Percentiles rank a stretch among this genome's conserved stretches.
These are phyloP conservation scores for Brachionus rubens DNA, from an alignment of 1,140 invertebrate genomes.

Conservation along the genomic window DNA sequence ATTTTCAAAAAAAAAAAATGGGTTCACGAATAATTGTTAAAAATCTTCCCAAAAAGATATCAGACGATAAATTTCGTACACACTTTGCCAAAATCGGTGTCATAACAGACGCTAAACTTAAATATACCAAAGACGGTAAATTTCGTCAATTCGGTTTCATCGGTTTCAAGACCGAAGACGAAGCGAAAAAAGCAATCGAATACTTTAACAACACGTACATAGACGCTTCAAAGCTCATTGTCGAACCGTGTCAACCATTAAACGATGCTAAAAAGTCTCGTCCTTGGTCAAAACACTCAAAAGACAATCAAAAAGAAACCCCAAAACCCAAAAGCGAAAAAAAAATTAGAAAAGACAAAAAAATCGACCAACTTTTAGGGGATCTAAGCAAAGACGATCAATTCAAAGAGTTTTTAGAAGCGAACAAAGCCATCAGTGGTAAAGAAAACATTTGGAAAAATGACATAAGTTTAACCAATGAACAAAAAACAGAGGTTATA, in stretches of 20 bases:
- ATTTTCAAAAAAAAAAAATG: slow-evolving; percentile 1
- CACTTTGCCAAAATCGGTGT: slow-evolving; percentile 22
- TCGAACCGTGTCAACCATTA: slow-evolving; percentile 75
- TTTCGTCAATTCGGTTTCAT: slow-evolving; percentile 88
- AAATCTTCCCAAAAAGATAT: slow-evolving; percentile 45
- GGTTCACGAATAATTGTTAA: slow-evolving; percentile 40
- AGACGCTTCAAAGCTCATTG: slow-evolving; percentile 70
- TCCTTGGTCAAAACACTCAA: slow-evolving; percentile 71
- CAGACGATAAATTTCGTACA: slow-evolving; percentile 10
- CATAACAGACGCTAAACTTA: slow-evolving; percentile 85
- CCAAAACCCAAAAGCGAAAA: neutral
- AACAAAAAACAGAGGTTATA: neutral
- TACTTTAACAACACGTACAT: slow-evolving; percentile 81
- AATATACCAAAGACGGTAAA: slow-evolving; percentile 81
- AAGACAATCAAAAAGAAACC: slow-evolving; percentile 48
- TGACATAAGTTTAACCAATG: slow-evolving; percentile 50
- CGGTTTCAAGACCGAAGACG: slow-evolving; percentile 75
- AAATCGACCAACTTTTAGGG: slow-evolving; percentile 51
- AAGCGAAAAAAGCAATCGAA: slow-evolving; percentile 71
- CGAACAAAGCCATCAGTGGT: slow-evolving; percentile 67
- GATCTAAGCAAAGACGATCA: slow-evolving; percentile 78
- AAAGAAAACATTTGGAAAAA: slow-evolving; percentile 71
- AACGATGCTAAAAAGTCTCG: slow-evolving; percentile 78
- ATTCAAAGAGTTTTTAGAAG: slow-evolving; percentile 81
- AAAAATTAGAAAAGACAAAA: slow-evolving; percentile 55